Evolutionary conservation across 2,797 vertebrate species (phyloP).

Genomic region (Periparus ater): DNA sequence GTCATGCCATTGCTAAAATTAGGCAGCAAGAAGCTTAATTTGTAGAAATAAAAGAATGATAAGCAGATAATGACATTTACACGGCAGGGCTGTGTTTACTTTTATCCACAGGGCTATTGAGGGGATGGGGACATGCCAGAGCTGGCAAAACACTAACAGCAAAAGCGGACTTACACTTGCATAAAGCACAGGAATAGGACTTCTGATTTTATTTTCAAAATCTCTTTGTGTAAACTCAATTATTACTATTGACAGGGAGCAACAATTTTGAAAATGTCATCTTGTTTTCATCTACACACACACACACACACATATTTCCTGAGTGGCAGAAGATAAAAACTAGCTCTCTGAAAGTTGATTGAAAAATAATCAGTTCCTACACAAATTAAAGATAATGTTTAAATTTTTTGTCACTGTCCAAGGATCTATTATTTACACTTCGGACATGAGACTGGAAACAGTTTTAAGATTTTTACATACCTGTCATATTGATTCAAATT

Average conservation of each 20-base stretch:
- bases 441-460: neutral
- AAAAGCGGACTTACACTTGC: neutral
- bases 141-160: neutral
- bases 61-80: neutral
- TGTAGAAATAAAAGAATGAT: neutral
- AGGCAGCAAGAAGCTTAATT: neutral
- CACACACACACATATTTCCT: neutral
- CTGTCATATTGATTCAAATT: slow-evolving; percentile 6
- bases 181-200: neutral
- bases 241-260: neutral
- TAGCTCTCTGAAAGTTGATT: slow-evolving; percentile 10
- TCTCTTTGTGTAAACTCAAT: neutral
- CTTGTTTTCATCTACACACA: slow-evolving; percentile 5
- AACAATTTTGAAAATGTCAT: slow-evolving; percentile 36
- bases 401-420: slow-evolving; percentile 1
- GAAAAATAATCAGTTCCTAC: slow-evolving; percentile 25
- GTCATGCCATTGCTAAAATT: neutral
- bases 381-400: neutral
- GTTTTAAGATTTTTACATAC: neutral
- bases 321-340: neutral
- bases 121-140: neutral
- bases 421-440: slow-evolving; percentile 15
- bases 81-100: neutral
- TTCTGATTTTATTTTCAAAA: neutral
- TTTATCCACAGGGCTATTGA: neutral